Conservation (phyloP, 2,113 vertebrate genomes). For the Axis porcinus region DNA sequence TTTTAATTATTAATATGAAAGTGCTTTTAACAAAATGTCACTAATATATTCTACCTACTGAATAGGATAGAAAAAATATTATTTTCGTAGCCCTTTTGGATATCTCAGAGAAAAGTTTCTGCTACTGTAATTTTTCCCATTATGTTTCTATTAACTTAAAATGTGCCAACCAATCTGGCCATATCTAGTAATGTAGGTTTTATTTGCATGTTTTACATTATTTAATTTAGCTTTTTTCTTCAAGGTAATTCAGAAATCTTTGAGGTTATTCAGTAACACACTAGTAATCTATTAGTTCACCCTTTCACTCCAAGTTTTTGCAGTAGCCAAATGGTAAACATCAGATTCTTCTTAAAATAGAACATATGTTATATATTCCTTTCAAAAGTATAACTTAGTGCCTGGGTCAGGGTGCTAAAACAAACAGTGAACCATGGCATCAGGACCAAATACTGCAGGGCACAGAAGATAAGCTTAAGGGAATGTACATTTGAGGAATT, state of each 20-base stretch:
- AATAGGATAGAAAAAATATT: not conserved
- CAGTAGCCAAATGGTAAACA: not conserved
- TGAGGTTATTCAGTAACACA: not conserved
- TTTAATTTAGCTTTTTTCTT: not conserved
- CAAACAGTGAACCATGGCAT: not conserved
- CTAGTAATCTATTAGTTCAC: not conserved
- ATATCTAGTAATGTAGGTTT: not conserved
- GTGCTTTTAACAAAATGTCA: constrained; percentile 23
- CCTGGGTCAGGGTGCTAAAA: not conserved
- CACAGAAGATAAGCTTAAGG: not conserved
- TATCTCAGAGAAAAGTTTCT: constrained; percentile 34
- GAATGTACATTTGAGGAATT: not conserved
- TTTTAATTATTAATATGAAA: not conserved
- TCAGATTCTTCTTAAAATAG: not conserved
- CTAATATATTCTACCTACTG: constrained; percentile 6
- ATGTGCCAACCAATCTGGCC: not conserved
- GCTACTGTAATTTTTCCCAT: constrained; percentile 23
- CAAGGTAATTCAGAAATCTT: not conserved
- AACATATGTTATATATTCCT: not conserved
- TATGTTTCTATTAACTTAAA: constrained; percentile 8
- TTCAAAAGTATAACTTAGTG: not conserved
- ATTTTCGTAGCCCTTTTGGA: not conserved
- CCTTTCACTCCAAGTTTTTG: not conserved
- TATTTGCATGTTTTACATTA: constrained; percentile 4
- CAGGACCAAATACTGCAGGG: not conserved